Evolutionary conservation across 2,888 invertebrate genomes (phyloP), one percentile per base, ranked within the genome.

Genomic region (Agrochola lota): DNA sequence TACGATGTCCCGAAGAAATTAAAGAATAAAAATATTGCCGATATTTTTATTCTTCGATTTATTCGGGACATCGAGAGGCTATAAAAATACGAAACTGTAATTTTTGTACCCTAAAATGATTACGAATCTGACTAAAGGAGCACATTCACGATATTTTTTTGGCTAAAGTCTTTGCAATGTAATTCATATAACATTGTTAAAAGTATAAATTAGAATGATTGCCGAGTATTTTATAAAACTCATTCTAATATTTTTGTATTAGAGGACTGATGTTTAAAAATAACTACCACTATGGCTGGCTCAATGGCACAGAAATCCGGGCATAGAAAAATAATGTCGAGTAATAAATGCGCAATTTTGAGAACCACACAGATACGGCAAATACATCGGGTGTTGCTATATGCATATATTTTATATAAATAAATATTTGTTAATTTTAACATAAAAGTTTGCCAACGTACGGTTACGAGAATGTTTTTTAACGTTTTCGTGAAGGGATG

Each of bases 401-500:
- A 35, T 76, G 4, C 35, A 35, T 35, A 43, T n/a, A 69, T 75
- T 73, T 43, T 46, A 71, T 64, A 20, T 63, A 17, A 60, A 71
- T 57, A 68, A 79, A 75, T 84, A 74, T 79, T 86, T 86, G 74
- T 73, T 68, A 49, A 75, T 74, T 82, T 85, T 73, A 52, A 71
- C n/a, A 78, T 69, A 71, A 62, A 84, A 73, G 46, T 84, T 86
- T 49, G 43, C 68, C 46, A 20, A 55, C 72, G 55, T 35, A 43
- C 46, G 46, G 62, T 43, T 64, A 35, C 63, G 63, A n/a, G 15
- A n/a, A 35, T 66, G 15, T 60, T 78, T 83, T 77, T 82, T 70
- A 35, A 20, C 12, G 64, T 60, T 64, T 83, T 52, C 43, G 60
- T 59, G 70, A 72, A 86, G 74, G 43, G 40, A 66, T 71, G 85